phyloP scores from a whole-genome alignment of 1,140 invertebrate genomes.

The Drosophila watanabei region DNA sequence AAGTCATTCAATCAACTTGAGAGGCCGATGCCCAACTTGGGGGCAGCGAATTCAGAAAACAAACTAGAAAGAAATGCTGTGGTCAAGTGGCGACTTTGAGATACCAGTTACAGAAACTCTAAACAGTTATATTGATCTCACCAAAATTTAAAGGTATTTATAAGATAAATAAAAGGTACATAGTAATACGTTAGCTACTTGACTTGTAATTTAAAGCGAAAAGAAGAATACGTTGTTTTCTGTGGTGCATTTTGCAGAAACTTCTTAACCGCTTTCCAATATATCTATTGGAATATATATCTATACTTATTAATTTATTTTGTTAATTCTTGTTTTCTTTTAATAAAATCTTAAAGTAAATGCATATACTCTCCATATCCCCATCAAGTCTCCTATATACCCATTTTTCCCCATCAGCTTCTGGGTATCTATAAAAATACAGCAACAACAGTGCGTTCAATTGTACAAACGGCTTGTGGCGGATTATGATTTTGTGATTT shows the following conservation, averaged over 20 bases:
- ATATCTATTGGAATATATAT: too few species aligned
- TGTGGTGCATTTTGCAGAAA: too few species aligned
- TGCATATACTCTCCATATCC: background rate
- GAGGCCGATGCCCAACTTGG: constrained; percentile 62
- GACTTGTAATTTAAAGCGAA: background rate
- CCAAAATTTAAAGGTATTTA: too few species aligned
- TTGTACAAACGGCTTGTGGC: constrained; percentile 81
- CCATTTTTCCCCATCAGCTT: background rate
- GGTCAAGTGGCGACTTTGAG: constrained; percentile 6
- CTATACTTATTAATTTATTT: too few species aligned
- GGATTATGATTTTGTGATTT: constrained; percentile 81
- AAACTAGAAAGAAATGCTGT: constrained; percentile 5
- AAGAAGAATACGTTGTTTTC: background rate
- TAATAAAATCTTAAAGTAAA: background rate
- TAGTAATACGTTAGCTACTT: fast-evolving
- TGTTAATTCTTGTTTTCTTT: too few species aligned
- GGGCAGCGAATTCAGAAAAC: constrained; percentile 23
- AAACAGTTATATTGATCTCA: too few species aligned
- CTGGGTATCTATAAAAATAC: constrained; percentile 13
- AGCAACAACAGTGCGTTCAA: constrained; percentile 73
- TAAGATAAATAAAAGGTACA: too few species aligned
- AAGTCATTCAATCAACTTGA: constrained; percentile 80
- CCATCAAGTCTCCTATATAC: background rate
- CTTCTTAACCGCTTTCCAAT: background rate
- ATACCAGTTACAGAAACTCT: background rate